Evolutionary conservation across 2,797 vertebrate species (phyloP).

Genomic region (Acrossocheilus fasciatus): DNA sequence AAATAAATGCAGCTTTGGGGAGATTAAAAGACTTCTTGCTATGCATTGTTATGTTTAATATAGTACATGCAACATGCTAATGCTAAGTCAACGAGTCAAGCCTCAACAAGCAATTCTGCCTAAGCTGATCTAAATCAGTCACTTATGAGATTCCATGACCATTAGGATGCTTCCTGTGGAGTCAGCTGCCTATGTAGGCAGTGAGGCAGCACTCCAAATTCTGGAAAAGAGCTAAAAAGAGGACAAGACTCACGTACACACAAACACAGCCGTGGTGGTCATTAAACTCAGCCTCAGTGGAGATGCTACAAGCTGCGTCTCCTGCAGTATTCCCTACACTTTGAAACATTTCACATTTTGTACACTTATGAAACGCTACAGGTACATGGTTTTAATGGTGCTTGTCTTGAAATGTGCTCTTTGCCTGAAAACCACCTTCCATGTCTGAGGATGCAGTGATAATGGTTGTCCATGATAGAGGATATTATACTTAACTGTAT

Average conservation of each 20-base stretch:
- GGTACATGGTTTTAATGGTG: conserved; percentile 20
- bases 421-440: conserved; percentile 30
- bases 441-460: conserved; percentile 16
- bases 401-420: conserved; percentile 28
- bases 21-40: background rate
- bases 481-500: background rate
- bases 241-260: background rate
- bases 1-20: background rate
- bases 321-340: background rate
- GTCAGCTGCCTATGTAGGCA: background rate
- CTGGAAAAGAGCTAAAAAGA: background rate
- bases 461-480: conserved; percentile 9
- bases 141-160: background rate
- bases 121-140: background rate
- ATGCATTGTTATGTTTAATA: background rate
- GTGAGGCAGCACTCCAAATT: background rate
- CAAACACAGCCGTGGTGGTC: conserved; percentile 16
- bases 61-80: background rate
- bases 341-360: background rate
- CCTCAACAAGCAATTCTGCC: background rate
- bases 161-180: background rate
- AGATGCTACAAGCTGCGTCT: conserved; percentile 17
- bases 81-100: background rate
- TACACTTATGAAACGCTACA: conserved; percentile 12
- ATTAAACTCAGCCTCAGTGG: conserved; percentile 37